A percentile compares a stretch with the other conserved stretches of the same genome.
These are phyloP conservation scores for Falco biarmicus DNA, from an alignment of 2,797 vertebrate species.

Conservation along the genomic window DNA sequence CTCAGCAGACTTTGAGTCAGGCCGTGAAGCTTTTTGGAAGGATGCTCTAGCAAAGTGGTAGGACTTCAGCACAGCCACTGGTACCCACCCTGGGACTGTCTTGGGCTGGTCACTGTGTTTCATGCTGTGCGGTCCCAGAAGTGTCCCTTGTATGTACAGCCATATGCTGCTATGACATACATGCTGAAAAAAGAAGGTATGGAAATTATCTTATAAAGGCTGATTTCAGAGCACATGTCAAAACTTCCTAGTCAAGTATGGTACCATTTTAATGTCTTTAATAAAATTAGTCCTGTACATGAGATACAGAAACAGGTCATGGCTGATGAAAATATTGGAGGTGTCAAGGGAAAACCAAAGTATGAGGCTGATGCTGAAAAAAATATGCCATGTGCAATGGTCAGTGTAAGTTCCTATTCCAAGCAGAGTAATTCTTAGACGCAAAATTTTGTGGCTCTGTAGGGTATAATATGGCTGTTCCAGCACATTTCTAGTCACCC, in stretches of 20 bases:
- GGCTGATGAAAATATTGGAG: not conserved
- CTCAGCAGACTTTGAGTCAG: not conserved
- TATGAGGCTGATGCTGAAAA: not conserved
- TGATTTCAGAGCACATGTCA: not conserved
- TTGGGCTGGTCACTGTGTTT: not conserved
- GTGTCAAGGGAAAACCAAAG: constrained; percentile 13
- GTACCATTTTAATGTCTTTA: not conserved
- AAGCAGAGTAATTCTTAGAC: not conserved
- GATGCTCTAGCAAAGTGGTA: not conserved
- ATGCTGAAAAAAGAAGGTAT: not conserved
- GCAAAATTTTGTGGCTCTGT: not conserved
- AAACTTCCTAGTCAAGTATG: not conserved
- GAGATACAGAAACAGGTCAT: not conserved
- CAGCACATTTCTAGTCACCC: not conserved
- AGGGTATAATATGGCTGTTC: not conserved
- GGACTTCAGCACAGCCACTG: not conserved
- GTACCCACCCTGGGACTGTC: not conserved
- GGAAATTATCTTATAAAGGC: not conserved
- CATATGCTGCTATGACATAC: accelerated
- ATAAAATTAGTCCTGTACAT: not conserved
- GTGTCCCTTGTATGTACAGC: accelerated
- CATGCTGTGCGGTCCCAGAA: not conserved
- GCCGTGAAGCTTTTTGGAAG: not conserved
- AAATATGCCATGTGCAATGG: not conserved
- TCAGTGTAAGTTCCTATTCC: not conserved